Percentiles rank a stretch among this genome's conserved stretches.
phyloP scores from a whole-genome alignment of 2,888 invertebrate genomes.

The Apamea sordens region DNA sequence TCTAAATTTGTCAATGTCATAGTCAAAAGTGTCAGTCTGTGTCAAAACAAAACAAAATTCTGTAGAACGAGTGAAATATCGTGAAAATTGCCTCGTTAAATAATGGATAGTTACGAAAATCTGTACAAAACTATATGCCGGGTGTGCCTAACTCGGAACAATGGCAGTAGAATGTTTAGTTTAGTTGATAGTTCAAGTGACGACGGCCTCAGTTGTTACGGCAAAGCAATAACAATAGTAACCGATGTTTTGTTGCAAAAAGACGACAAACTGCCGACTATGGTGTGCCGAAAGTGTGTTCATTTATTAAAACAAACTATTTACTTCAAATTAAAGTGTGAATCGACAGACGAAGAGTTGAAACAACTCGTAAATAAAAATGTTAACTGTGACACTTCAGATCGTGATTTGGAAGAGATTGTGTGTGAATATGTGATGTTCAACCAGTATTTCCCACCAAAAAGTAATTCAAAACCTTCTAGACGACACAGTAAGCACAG shows the following conservation, averaged over 20 bases:
- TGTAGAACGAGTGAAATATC: neutral
- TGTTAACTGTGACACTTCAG: constrained; percentile 36
- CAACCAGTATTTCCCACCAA: constrained; percentile 70
- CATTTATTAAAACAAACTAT: constrained; percentile 80
- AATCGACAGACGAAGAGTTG: constrained; percentile 76
- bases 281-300: constrained; percentile 81
- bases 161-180: constrained; percentile 75
- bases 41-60: constrained; percentile 33
- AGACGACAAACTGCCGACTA: constrained; percentile 76
- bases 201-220: constrained; percentile 78
- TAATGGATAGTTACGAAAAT: constrained; percentile 75
- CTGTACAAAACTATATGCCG: constrained; percentile 80
- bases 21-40: constrained; percentile 22
- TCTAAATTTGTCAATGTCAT: constrained; percentile 25
- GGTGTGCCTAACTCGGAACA: constrained; percentile 77
- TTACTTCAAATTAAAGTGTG: constrained; percentile 80
- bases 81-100: constrained; percentile 24
- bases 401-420: constrained; percentile 68
- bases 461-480: constrained; percentile 20
- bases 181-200: constrained; percentile 75
- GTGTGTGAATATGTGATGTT: constrained; percentile 76
- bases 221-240: constrained; percentile 76
- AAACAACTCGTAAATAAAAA: constrained; percentile 63
- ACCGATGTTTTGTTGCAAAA: constrained; percentile 75
- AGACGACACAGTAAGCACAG: neutral